Evolutionary conservation across 2,797 vertebrate genomes (phyloP), one percentile per base, ranked within the genome.

Genomic region (Spondyliosoma cantharus): DNA sequence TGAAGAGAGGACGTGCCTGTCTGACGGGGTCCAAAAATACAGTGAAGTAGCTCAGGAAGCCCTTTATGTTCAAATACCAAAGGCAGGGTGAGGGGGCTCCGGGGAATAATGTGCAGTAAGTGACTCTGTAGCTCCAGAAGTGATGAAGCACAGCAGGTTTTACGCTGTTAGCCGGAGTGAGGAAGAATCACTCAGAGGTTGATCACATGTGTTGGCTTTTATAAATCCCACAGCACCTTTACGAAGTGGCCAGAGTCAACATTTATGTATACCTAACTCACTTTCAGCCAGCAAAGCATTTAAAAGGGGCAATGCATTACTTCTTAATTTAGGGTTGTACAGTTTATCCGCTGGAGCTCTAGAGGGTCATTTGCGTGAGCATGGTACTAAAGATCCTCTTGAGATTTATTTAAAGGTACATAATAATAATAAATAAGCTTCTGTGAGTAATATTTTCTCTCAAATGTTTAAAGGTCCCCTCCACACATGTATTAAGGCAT

Each of bases 51-150:
- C 64, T 74, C 68, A 76, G 72, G 68, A 85, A 80, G 63, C 50
- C 56, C 50, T 85, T 76, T 58, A 66, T 83, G 46, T 71, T 78
- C 45, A 73, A 83, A 89, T 76, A 75, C 69, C 73, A 83, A 74
- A 82, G 61, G 71, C 12, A 48, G 69, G 60, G 56, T 76, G 71
- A 85, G 43, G 22, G 5, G 59, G 20, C 78, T 77, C 54, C 1
- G 5, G 81, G 79, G 74, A 82, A 54, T 69, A 27, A 56, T 27
- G 50, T 69, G 71, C 43, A 78, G 76, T 66, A 46, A 49, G 72
- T 52, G 22, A 4, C 25, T 79, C 59, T 76, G 64, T 59, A 48
- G 60, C 25, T 56, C 14, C 61, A 76, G 61, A 69, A 25, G 49
- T 74, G 81, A 66, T 60, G 29, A 50, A 75, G 64, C 60, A n/a